Conservation (phyloP, 2,113 vertebrate genomes). For the Tapirus terrestris region DNA sequence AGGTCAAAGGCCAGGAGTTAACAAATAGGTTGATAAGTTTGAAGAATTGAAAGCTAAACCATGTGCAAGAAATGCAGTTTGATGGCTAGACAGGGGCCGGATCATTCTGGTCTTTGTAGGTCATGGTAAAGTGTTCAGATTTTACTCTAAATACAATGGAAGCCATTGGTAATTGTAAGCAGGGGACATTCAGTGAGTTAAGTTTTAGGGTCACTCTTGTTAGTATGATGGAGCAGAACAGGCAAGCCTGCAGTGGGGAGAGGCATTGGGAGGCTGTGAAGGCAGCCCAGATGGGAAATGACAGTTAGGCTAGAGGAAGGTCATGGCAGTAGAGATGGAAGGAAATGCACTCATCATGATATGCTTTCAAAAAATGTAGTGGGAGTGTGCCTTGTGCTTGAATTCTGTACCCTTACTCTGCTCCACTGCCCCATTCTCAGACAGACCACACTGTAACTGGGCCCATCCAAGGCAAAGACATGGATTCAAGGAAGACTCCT, state of each 20-base stretch:
- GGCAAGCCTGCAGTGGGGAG: fast-evolving
- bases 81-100: neutral
- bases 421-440: neutral
- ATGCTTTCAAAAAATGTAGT: neutral
- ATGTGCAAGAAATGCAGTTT: neutral
- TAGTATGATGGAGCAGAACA: neutral
- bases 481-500: neutral
- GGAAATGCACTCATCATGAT: fast-evolving
- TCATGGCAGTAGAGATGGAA: neutral
- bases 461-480: neutral
- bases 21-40: neutral
- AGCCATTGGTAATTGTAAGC: neutral
- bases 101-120: neutral
- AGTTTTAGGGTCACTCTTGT: neutral
- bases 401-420: fast-evolving
- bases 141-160: neutral
- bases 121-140: neutral
- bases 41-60: neutral
- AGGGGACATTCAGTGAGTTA: neutral
- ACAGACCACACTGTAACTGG: neutral
- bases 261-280: neutral
- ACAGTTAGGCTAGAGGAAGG: neutral
- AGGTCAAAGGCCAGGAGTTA: neutral
- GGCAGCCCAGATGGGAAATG: neutral
- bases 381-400: fast-evolving